phyloP scores from a whole-genome alignment of 2,888 invertebrate species.

The Esperia sulphurella region DNA sequence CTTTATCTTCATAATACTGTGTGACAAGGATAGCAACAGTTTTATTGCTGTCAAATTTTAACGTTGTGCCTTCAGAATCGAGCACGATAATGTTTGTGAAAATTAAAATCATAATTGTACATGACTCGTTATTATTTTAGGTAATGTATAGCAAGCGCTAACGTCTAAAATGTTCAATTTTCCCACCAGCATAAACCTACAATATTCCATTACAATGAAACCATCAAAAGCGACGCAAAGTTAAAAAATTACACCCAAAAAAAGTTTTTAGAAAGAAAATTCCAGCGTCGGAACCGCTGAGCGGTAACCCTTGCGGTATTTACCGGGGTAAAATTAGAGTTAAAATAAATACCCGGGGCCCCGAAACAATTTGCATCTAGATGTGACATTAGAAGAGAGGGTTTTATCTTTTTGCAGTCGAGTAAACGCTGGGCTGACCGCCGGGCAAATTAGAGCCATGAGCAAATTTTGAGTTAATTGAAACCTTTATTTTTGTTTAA shows the following conservation, averaged over 20 bases:
- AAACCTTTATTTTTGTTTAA: not conserved
- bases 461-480: conserved; percentile 12
- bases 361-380: conserved; percentile 75
- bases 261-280: conserved; percentile 17
- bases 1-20: no score
- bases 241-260: conserved; percentile 18
- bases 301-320: conserved; percentile 62
- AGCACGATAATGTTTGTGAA: no score
- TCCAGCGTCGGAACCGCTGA: conserved; percentile 30
- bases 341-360: conserved; percentile 68
- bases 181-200: no score
- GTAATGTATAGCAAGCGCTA: no score
- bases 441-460: conserved; percentile 23
- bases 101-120: no score
- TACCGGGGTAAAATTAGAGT: conserved; percentile 66
- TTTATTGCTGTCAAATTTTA: no score
- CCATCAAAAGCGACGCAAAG: conserved; percentile 22
- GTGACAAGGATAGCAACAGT: no score
- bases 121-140: no score
- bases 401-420: conserved; percentile 50
- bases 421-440: conserved; percentile 14
- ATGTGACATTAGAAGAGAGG: conserved; percentile 68
- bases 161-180: no score
- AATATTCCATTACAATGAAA: not conserved
- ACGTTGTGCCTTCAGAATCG: no score